A percentile compares a stretch with the other conserved stretches of the same genome.
phyloP scores from a whole-genome alignment of 2,113 vertebrate genomes.

The Neodontobutis hainanensis region DNA sequence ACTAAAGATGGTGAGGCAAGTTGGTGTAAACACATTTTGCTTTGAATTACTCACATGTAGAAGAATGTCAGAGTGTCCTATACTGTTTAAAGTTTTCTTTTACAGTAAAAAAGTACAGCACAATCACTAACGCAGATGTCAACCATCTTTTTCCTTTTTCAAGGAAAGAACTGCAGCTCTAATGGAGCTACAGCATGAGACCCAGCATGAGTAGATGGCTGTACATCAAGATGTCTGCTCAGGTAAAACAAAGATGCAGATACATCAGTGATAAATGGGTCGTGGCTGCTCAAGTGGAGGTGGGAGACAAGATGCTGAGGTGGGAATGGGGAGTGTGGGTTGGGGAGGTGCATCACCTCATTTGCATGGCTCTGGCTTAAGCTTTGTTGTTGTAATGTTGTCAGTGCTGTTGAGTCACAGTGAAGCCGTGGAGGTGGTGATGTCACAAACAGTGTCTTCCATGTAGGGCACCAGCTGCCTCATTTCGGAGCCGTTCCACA shows the following conservation, averaged over 20 bases:
- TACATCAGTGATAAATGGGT: slow-evolving; percentile 63
- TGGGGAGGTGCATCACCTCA: slow-evolving; percentile 37
- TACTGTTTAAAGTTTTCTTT: slow-evolving; percentile 9
- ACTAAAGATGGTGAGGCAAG: slow-evolving; percentile 22
- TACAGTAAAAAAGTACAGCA: not conserved
- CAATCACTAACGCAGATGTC: slow-evolving; percentile 11
- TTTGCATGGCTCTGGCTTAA: slow-evolving; percentile 58
- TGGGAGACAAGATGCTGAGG: slow-evolving; percentile 34
- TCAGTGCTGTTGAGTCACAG: slow-evolving; percentile 61
- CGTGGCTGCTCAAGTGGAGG: slow-evolving; percentile 35
- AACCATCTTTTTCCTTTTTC: not conserved
- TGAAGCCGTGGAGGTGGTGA: slow-evolving; percentile 63
- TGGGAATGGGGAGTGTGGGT: slow-evolving; percentile 9
- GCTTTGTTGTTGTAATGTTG: slow-evolving; percentile 53
- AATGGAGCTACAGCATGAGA: slow-evolving; percentile 27
- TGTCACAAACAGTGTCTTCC: slow-evolving; percentile 64
- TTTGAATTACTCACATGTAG: slow-evolving; percentile 45
- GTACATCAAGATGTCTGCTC: slow-evolving; percentile 48
- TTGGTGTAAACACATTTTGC: slow-evolving; percentile 57
- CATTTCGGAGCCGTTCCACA: slow-evolving; percentile 74
- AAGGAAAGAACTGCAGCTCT: slow-evolving; percentile 12
- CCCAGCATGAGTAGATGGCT: slow-evolving; percentile 33
- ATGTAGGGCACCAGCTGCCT: slow-evolving; percentile 78
- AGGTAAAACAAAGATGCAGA: slow-evolving; percentile 49
- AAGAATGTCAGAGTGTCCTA: slow-evolving; percentile 15